Base-by-base conservation (phyloP, 2,797 vertebrate genomes). In the Myripristis murdjan region DNA sequence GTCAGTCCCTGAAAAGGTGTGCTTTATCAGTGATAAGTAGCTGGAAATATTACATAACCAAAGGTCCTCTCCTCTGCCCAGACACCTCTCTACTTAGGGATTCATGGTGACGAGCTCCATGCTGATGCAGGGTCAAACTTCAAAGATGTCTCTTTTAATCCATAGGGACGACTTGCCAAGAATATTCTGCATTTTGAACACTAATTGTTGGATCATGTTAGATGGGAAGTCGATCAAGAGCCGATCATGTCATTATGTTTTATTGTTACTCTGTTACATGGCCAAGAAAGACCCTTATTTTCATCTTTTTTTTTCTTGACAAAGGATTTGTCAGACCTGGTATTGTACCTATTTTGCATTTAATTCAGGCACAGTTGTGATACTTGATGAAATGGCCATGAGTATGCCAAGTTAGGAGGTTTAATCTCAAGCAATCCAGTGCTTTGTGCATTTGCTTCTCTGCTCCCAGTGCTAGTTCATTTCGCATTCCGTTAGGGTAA, bases 61-160 rank as follows among this genome's bases (percentile, higher is more conserved):
- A 8, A 26, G 14, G 1, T 48, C 2, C 8, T 26, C 10, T 61
- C 16, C 49, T 68, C 4, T 31, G 24, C 33, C 8, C 57, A 18
- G 46, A 31, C 8, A 23, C 22, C 6, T 22, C 6, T 14, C 16
- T 24, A 8, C 62, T 77, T 8, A 20, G 22, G 24, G 23, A 62
- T 69, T 57, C 22, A 54, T 67, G 39, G 48, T 33, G 23, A 55
- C 33, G 11, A 28, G 18, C n/a, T 53, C 26, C 22, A 18, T 28
- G 49, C 23, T 41, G 65, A 52, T 51, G 58, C 9, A 20, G 51
- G 16, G 43, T 44, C 46, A 8, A 41, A 31, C 63, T 62, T 69
- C 56, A 56, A 66, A 61, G 62, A 60, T 35, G 53, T 43, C 23
- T 35, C 33, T 37, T 35, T 47, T 54, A 48, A 51, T 56, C 44